Evolutionary conservation across 2,888 invertebrate genomes (phyloP).

Genomic region (Pheosia gnoma): DNA sequence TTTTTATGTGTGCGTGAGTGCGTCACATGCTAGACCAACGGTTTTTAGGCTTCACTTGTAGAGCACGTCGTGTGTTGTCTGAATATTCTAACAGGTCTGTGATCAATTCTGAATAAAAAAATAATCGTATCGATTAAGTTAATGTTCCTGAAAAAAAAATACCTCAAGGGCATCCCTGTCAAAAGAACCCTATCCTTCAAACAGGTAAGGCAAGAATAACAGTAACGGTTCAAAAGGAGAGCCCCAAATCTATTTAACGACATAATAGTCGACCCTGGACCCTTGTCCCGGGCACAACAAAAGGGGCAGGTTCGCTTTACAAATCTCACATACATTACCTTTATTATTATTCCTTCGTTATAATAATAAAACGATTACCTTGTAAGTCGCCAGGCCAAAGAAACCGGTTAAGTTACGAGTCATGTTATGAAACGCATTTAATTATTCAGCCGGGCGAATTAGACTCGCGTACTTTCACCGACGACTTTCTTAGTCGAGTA

Average conservation of each 20-base stretch:
- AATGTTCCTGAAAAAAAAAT: slow-evolving; percentile 20
- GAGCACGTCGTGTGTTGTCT: too few relatives aligned
- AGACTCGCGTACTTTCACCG: slow-evolving; percentile 77
- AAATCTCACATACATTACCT: slow-evolving; percentile 61
- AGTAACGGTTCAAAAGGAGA: slow-evolving; percentile 55
- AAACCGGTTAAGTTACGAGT: slow-evolving; percentile 71
- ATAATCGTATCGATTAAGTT: not conserved
- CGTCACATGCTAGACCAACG: too few relatives aligned
- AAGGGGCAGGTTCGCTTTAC: slow-evolving; percentile 62
- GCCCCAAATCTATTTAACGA: slow-evolving; percentile 58
- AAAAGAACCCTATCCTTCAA: slow-evolving; percentile 37
- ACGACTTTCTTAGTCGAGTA: slow-evolving; percentile 68
- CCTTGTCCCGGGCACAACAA: slow-evolving; percentile 57
- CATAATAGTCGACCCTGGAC: slow-evolving; percentile 54
- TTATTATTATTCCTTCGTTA: slow-evolving; percentile 61
- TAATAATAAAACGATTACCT: slow-evolving; percentile 53
- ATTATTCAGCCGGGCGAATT: slow-evolving; percentile 69
- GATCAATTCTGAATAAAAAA: not conserved
- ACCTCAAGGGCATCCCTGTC: slow-evolving; percentile 40
- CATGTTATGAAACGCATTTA: slow-evolving; percentile 75
- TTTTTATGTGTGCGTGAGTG: too few relatives aligned
- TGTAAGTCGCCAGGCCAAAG: slow-evolving; percentile 40
- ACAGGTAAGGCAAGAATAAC: slow-evolving; percentile 59
- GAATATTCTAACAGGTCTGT: too few relatives aligned
- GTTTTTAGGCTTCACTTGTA: too few relatives aligned